Conservation (phyloP, 35 echinoderm and acorn worm species). For the Patiria miniata region DNA sequence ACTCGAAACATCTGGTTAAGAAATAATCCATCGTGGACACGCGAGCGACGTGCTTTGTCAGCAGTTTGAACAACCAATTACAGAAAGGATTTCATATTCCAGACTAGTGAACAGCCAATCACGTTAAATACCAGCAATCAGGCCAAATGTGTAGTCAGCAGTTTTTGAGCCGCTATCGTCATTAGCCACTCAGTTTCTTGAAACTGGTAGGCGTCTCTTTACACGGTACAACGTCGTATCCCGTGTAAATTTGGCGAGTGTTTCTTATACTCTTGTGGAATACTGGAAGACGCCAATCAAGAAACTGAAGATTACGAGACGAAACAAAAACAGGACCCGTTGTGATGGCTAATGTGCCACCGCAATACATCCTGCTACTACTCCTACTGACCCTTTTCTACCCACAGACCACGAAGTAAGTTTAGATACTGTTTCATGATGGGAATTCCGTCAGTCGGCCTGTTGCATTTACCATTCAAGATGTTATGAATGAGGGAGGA, state of each 20-base stretch:
- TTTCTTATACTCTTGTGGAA: conserved; percentile 18
- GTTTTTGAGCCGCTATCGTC: neutral
- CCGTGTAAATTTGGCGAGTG: neutral
- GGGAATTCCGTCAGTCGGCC: too few species aligned
- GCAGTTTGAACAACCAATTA: conserved; percentile 2
- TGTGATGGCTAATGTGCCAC: conserved; percentile 10
- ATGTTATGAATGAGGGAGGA: too few species aligned
- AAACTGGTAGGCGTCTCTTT: neutral
- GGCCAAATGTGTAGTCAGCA: neutral
- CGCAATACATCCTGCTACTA: neutral
- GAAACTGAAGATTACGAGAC: neutral
- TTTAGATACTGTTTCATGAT: too few species aligned
- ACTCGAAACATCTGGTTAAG: neutral
- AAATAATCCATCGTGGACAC: neutral
- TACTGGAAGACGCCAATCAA: conserved; percentile 2
- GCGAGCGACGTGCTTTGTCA: neutral
- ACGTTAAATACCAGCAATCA: neutral
- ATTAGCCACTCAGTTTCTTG: neutral
- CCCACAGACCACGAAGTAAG: conserved; percentile 11
- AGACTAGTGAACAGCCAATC: neutral
- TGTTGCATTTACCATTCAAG: too few species aligned
- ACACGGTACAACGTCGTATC: neutral
- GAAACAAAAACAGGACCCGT: neutral
- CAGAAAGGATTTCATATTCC: neutral
- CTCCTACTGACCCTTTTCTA: neutral